Evolutionary conservation across 2,797 vertebrate species (phyloP), one percentile per base, ranked within the genome.

Genomic region (Tolypeutes matacus): DNA sequence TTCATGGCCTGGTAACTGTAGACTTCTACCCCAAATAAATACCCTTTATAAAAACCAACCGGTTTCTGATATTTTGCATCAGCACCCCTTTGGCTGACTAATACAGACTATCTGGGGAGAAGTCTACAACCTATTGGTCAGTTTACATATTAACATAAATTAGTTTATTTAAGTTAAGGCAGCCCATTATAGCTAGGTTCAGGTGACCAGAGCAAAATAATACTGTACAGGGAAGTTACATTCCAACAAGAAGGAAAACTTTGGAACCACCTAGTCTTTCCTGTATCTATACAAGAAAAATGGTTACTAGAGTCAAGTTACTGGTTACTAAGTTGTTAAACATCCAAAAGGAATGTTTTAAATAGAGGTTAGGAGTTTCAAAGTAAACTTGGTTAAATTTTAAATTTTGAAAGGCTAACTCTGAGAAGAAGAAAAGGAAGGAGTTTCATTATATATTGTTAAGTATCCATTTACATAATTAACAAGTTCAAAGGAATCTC

Each of bases 401-500:
- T 72, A 90, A 69, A 92, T 90, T 93, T 73, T 87, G 20, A 27
- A 42, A 56, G 17, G 36, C 13, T 31, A 92, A 23, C 20, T 86
- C 86, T 58, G n/a, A 83, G 12, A 9, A 72, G 5, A 72, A 84
- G 20, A 91, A 62, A 49, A 62, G 86, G 12, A 81, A 78, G 10
- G 15, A 8, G 27, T 13, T 64, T 76, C 53, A 72, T 42, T 56
- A 75, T 93, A 76, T 67, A 93, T 27, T 77, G 1, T 5, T 11
- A 91, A 67, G 9, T 9, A 86, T 3, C n/a, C 36, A 89, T 84
- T 94, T 80, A 73, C 3, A 89, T 15, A 96, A 70, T 84, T 82
- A 88, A 75, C 31, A 95, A 94, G 96, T 90, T 91, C n/a, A 76
- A 81, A 88, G 1, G 34, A 91, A 77, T 78, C 18, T 89, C 34